Evolutionary conservation across 2,113 vertebrate species (phyloP).

Genomic region (Xenopus laevis): DNA sequence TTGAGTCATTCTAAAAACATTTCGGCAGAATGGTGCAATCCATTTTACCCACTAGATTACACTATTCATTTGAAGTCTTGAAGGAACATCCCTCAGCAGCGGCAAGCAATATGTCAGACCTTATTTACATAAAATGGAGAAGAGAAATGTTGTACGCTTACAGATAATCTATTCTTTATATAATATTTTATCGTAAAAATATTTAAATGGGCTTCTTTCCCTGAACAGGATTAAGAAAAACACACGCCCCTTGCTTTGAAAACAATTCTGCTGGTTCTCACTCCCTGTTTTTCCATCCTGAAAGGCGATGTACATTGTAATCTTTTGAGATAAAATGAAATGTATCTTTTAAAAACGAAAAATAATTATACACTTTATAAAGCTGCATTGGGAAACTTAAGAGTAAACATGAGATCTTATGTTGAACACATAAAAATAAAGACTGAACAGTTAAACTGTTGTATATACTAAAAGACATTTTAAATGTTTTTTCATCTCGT

Average conservation of each 20-base stretch:
- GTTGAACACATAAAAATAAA: constrained; percentile 81
- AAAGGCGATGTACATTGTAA: constrained; percentile 99
- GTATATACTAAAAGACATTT: constrained; percentile 98
- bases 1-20: no score
- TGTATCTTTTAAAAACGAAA: constrained; percentile 71
- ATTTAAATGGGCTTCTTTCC: no score
- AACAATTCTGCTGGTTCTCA: constrained; percentile 51
- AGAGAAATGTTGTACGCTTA: no score
- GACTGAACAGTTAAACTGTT: constrained; percentile 96
- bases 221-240: no score
- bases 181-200: no score
- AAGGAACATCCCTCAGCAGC: no score
- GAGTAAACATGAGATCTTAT: constrained; percentile 74
- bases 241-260: background rate
- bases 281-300: constrained; percentile 70
- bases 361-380: constrained; percentile 47
- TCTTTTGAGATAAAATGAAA: constrained; percentile 79
- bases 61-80: no score
- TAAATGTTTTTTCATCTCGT: constrained; percentile 99
- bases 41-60: no score
- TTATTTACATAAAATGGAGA: no score
- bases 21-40: no score
- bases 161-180: no score
- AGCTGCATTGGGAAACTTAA: constrained; percentile 75
- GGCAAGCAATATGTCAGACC: no score